Base-by-base conservation (phyloP, 1,140 invertebrate species). In the Mamestra configurata region DNA sequence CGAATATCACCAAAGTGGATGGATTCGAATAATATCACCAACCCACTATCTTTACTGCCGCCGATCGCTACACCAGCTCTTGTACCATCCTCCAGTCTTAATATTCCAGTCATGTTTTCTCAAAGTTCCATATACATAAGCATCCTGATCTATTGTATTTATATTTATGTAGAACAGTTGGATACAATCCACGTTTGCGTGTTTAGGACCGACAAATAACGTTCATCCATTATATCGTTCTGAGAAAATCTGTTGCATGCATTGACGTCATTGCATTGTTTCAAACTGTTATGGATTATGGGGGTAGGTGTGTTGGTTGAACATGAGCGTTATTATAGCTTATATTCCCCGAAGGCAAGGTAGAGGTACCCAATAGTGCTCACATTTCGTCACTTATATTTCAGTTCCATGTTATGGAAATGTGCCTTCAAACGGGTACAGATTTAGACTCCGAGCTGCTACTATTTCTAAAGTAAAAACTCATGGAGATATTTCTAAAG, bases 201-300 rank as follows among this genome's bases (percentile, higher is more conserved):
- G 59, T 20, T 11, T 20, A 61, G 1, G 31, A 64, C n/a, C n/a
- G n/a, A 37, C 59, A 10, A 64, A 64, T 64, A 40, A 37, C 40
- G 31, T 37, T 64, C 59, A 4, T 20, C n/a, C 8, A 64, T 40
- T 4, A 6, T 40, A 40, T 40, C 40, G 59, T 64, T 64, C 59
- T 64, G 35, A 40, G 59, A 61, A 18, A 64, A 40, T 64, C 59
- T 37, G 35, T 64, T 64, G 59, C 20, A 55, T 20, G 15, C 2
- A 18, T 0, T 64, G 59, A 64, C 59, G 59, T 64, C 59, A 37
- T 5, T 8, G 35, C 27, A 64, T 64, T 64, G 59, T 64, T 64
- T 64, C 31, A 4, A 11, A 35, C 22, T 53, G 18, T 37, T 20
- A 64, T 64, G 59, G 31, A 64, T 40, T 22, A 64, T 64, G n/a